Conservation (phyloP, 2,113 vertebrate species). For the Etheostoma cragini region DNA sequence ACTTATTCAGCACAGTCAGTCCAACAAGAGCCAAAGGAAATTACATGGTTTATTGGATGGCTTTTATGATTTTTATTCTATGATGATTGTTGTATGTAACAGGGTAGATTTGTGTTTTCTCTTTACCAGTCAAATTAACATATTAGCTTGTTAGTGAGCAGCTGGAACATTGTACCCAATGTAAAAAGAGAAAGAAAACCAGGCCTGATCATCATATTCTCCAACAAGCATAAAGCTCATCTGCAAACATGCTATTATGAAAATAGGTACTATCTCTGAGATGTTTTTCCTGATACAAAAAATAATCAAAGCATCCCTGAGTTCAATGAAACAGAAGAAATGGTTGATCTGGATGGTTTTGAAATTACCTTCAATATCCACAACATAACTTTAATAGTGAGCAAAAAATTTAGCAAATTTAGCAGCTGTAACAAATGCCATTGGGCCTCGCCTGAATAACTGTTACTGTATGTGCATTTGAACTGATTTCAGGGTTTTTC, state of each 20-base stretch:
- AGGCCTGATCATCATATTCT: not conserved
- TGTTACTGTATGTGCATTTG: slow-evolving; percentile 23
- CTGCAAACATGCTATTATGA: not conserved
- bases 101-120: slow-evolving; percentile 3
- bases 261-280: not conserved
- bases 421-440: not conserved
- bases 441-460: not conserved
- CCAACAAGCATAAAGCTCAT: not conserved
- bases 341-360: not conserved
- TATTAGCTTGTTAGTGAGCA: slow-evolving; percentile 12
- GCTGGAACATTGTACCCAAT: not conserved
- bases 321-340: not conserved
- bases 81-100: not conserved
- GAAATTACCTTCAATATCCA: not conserved
- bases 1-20: not conserved
- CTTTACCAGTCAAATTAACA: slow-evolving; percentile 12
- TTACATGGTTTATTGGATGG: not conserved
- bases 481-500: slow-evolving; percentile 27
- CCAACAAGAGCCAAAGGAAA: not conserved
- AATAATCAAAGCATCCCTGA: not conserved
- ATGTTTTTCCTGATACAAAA: not conserved
- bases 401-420: slow-evolving; percentile 21
- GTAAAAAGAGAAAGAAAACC: not conserved
- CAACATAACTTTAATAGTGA: slow-evolving; percentile 9
- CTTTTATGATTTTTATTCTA: not conserved